These are phyloP conservation scores for Megaleporinus macrocephalus DNA, from an alignment of 2,113 vertebrate genomes.

Conservation along the genomic window DNA sequence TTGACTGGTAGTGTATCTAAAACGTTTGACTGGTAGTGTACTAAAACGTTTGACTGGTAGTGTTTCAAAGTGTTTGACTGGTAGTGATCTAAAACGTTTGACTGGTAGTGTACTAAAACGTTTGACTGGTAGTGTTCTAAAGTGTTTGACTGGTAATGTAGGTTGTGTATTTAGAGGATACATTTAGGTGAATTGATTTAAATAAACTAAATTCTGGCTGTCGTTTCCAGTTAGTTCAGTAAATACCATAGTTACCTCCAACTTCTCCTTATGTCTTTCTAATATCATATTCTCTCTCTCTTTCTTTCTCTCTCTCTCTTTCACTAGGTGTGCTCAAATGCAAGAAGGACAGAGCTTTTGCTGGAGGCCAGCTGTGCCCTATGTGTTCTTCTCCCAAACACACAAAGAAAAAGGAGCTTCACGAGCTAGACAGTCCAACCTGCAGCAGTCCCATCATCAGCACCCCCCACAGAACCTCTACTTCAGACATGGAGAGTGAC, in stretches of 20 bases:
- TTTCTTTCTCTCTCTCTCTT: not conserved
- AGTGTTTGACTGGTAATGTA: too few species aligned
- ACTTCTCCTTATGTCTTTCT: not conserved
- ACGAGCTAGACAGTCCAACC: slow-evolving; percentile 66
- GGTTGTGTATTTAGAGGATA: too few species aligned
- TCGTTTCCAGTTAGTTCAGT: not conserved
- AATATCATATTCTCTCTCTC: not conserved
- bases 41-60: too few species aligned
- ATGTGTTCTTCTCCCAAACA: slow-evolving; percentile 79
- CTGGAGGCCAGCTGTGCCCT: slow-evolving; percentile 84
- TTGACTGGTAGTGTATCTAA: too few species aligned
- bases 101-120: too few species aligned
- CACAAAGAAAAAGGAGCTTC: slow-evolving; percentile 75
- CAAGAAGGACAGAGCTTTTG: slow-evolving; percentile 86
- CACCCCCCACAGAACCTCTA: slow-evolving; percentile 64
- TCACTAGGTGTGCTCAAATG: slow-evolving; percentile 87
- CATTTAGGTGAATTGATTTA: too few species aligned
- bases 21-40: too few species aligned
- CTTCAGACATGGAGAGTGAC: slow-evolving; percentile 60
- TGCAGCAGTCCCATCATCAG: slow-evolving; percentile 82
- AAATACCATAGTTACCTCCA: too few species aligned
- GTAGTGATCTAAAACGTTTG: too few species aligned
- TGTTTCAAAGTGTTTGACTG: too few species aligned
- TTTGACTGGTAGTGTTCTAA: too few species aligned
- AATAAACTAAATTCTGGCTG: too few species aligned